Evolutionary conservation across 1,140 invertebrate genomes (phyloP).

Genomic region (Choristoneura fumiferana): DNA sequence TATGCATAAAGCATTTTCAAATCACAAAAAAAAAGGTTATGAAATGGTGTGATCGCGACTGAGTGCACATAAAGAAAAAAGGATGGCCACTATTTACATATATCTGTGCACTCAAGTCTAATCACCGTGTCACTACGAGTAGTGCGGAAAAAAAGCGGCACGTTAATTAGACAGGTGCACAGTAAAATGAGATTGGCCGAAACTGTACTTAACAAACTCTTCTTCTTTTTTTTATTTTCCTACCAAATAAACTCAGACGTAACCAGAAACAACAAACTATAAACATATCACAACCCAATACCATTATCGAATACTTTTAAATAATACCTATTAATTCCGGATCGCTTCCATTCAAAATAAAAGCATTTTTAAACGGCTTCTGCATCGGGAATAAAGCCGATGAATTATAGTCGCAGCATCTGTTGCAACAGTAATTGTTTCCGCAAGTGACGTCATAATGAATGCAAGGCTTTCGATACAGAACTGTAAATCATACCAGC

Average conservation of each 20-base stretch:
- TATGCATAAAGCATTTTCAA: no score
- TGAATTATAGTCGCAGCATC: constrained; percentile 12
- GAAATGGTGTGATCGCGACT: no score
- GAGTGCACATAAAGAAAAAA: no score
- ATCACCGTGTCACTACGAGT: no score
- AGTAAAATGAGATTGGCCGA: no score
- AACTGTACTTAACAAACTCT: no score
- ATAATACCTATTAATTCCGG: constrained; percentile 17
- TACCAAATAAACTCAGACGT: neutral
- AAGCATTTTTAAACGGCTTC: constrained; percentile 6
- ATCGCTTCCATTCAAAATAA: neutral
- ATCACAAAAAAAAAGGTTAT: no score
- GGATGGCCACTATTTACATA: no score
- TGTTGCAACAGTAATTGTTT: constrained; percentile 16
- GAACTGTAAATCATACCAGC: neutral
- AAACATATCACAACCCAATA: neutral
- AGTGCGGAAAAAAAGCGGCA: no score
- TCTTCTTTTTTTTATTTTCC: no score
- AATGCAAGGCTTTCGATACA: constrained; percentile 10
- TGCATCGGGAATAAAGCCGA: neutral
- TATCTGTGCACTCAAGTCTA: no score
- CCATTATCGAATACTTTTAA: constrained; percentile 7
- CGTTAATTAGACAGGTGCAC: no score
- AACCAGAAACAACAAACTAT: neutral
- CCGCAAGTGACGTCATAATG: constrained; percentile 12